Evolutionary conservation across 2,113 vertebrate species (phyloP).

Genomic region (Scolopax mira): DNA sequence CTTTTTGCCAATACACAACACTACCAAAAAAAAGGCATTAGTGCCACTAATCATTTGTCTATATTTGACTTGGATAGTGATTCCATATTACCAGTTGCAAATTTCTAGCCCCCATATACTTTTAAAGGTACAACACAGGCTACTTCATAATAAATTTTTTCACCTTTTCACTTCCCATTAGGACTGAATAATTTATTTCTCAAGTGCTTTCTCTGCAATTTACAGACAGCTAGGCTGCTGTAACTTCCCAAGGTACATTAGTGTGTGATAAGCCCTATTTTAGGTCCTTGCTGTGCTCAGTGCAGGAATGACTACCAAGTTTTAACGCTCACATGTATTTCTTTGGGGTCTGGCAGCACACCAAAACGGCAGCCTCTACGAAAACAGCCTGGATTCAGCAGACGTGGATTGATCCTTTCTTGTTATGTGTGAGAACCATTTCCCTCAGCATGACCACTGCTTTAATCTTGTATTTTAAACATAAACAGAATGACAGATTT

Average conservation of each 20-base stretch:
- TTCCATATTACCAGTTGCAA: neutral
- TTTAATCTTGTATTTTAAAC: conserved; percentile 66
- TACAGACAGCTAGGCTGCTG: neutral
- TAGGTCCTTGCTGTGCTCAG: neutral
- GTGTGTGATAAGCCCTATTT: neutral
- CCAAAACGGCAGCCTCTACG: neutral
- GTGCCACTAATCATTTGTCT: neutral
- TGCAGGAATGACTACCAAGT: neutral
- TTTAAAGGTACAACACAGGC: neutral
- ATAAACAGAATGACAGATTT: conserved; percentile 61
- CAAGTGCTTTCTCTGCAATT: neutral
- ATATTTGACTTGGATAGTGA: neutral
- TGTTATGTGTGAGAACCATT: conserved; percentile 43
- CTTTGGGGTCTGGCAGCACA: conserved; percentile 37
- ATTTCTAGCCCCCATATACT: neutral
- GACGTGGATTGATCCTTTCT: conserved; percentile 23
- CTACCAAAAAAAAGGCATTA: neutral
- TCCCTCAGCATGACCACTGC: conserved; percentile 61
- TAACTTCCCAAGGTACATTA: conserved; percentile 1
- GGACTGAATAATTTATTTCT: conserved; percentile 25
- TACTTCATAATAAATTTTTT: neutral
- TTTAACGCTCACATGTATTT: conserved; percentile 6
- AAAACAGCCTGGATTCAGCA: neutral
- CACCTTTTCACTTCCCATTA: neutral
- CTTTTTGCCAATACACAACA: neutral